Conservation (phyloP, 2,888 invertebrate species). For the Galerucella calmariensis region DNA sequence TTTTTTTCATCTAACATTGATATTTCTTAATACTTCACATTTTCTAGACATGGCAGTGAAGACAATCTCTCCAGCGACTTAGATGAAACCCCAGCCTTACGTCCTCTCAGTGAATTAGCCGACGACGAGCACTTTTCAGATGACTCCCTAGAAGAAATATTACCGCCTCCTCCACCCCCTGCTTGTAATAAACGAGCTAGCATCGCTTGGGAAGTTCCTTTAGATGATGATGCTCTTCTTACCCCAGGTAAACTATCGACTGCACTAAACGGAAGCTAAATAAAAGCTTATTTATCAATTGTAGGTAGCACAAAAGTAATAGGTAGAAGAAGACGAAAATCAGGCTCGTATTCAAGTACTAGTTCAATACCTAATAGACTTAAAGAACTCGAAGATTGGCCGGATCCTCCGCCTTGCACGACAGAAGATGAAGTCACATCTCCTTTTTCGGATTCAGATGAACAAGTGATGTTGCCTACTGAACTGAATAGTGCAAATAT, state of each 20-base stretch:
- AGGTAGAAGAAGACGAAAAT: constrained; percentile 56
- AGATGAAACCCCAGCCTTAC: constrained; percentile 55
- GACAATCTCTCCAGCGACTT: constrained; percentile 62
- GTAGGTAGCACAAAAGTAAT: constrained; percentile 61
- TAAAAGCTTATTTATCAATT: neutral
- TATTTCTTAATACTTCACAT: neutral
- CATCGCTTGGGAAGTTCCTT: constrained; percentile 88
- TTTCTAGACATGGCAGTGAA: constrained; percentile 57
- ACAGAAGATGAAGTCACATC: constrained; percentile 77
- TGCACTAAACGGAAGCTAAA: neutral
- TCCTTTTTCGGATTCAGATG: constrained; percentile 74
- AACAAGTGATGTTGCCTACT: constrained; percentile 57
- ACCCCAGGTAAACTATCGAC: constrained; percentile 67
- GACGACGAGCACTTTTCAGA: constrained; percentile 81
- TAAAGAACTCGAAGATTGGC: constrained; percentile 79
- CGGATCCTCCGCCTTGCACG: constrained; percentile 77
- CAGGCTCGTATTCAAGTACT: constrained; percentile 73
- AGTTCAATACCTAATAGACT: constrained; percentile 78
- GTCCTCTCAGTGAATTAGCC: constrained; percentile 62
- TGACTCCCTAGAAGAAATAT: constrained; percentile 83
- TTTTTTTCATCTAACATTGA: neutral
- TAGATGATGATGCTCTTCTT: constrained; percentile 76
- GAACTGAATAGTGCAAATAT: constrained; percentile 65
- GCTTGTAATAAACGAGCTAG: constrained; percentile 78
- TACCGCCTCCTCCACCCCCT: constrained; percentile 70